A percentile compares a stretch with the other conserved stretches of the same genome.
Conservation (phyloP, 2,888 invertebrate genomes). For the Parnassius apollo region DNA sequence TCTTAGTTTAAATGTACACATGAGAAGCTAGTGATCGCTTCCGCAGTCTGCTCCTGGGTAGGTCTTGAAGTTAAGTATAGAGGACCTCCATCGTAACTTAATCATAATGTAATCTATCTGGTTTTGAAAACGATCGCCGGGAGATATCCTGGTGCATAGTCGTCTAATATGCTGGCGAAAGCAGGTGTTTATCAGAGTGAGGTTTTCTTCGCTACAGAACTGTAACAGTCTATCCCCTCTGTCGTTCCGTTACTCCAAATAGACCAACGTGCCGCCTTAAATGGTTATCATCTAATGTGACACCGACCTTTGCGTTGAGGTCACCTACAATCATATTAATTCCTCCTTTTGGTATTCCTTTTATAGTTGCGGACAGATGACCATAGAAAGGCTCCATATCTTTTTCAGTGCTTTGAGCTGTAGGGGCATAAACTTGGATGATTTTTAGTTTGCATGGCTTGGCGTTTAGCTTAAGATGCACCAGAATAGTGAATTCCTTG, state of each 20-base stretch:
- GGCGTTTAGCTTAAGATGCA: not conserved
- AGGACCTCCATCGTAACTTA: constrained; percentile 17
- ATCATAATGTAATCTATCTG: constrained; percentile 26
- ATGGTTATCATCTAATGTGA: too few relatives aligned
- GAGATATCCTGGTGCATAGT: constrained; percentile 25
- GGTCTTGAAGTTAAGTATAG: constrained; percentile 20
- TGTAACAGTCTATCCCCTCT: too few relatives aligned
- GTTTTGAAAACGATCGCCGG: constrained; percentile 19
- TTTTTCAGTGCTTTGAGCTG: constrained; percentile 8
- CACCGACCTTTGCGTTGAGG: too few relatives aligned
- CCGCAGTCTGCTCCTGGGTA: constrained; percentile 25
- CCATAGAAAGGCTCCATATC: constrained; percentile 24
- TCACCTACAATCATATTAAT: too few relatives aligned
- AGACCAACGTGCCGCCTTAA: too few relatives aligned
- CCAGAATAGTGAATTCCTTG: too few relatives aligned
- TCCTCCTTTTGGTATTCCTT: too few relatives aligned
- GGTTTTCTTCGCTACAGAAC: too few relatives aligned
- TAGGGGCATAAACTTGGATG: constrained; percentile 16
- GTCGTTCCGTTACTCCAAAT: too few relatives aligned
- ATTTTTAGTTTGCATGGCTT: constrained; percentile 13
- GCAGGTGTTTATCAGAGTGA: too few relatives aligned
- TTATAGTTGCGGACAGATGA: not conserved
- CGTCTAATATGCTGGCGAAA: not conserved
- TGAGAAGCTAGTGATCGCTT: not conserved
- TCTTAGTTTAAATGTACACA: too few relatives aligned